Percentiles rank a stretch among this genome's conserved stretches.
phyloP scores from a whole-genome alignment of 92 coral and sea anemone genomes.

The Meandrina meandrites region DNA sequence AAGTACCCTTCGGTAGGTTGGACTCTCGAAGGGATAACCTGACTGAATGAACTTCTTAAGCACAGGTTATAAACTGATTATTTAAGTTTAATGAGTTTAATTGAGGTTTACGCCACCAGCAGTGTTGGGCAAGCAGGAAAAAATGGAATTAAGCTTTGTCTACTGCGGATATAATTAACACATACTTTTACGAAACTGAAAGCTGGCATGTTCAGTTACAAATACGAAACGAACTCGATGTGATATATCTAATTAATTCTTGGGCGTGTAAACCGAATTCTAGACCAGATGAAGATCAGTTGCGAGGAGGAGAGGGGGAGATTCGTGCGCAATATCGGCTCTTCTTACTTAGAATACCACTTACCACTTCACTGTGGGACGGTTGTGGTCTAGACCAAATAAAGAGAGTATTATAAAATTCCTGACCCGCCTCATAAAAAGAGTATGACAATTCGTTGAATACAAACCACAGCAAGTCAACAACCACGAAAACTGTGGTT shows the following conservation, averaged over 20 bases:
- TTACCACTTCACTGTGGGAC: neutral
- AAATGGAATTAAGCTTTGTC: neutral
- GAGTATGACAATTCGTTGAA: neutral
- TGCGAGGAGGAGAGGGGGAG: neutral
- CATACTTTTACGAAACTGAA: neutral
- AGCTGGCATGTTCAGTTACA: neutral
- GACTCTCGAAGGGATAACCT: neutral
- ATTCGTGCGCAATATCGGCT: neutral
- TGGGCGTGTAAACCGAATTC: neutral
- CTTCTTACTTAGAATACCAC: neutral
- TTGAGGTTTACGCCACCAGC: conserved; percentile 18
- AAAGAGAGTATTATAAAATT: neutral
- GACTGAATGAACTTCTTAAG: neutral
- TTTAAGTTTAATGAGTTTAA: conserved; percentile 2
- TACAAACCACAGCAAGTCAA: neutral
- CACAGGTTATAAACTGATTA: neutral
- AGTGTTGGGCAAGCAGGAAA: neutral
- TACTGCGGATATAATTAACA: neutral
- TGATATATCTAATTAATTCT: neutral
- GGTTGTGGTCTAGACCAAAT: neutral
- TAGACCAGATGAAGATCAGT: too few species aligned
- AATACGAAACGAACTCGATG: neutral
- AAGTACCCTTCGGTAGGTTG: neutral
- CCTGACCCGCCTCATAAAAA: neutral
- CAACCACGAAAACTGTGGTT: neutral